These are phyloP conservation scores for Cataglyphis cursor DNA, from an alignment of 2,888 invertebrate species.

Conservation along the genomic window DNA sequence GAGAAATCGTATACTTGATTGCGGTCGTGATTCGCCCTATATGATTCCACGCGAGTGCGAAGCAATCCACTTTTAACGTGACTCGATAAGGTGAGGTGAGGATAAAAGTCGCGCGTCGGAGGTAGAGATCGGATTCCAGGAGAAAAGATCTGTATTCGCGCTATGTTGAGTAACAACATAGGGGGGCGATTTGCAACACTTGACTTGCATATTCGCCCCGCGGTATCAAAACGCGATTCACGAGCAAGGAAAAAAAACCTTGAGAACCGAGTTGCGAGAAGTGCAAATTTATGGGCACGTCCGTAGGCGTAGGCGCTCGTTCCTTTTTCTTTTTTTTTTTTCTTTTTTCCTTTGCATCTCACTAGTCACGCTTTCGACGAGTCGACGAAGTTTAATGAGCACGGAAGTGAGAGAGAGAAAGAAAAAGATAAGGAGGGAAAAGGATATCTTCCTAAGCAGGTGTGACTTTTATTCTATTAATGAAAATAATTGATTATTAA, in stretches of 20 bases:
- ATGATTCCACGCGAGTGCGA: constrained; percentile 24
- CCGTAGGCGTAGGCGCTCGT: constrained; percentile 41
- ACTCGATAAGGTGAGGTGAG: constrained; percentile 14
- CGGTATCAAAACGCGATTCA: constrained; percentile 47
- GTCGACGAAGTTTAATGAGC: constrained; percentile 35
- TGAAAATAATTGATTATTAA: background rate
- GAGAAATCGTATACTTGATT: constrained; percentile 27
- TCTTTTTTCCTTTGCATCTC: constrained; percentile 20
- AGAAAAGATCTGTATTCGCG: constrained; percentile 39
- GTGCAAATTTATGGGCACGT: constrained; percentile 38
- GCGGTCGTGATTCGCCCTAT: background rate
- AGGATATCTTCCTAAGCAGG: background rate
- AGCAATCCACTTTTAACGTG: constrained; percentile 20
- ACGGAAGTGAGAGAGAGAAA: constrained; percentile 30
- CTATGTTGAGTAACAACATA: constrained; percentile 13
- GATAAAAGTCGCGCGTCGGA: constrained; percentile 33
- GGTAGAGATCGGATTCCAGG: constrained; percentile 33
- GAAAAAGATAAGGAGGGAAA: constrained; percentile 18
- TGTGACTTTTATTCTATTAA: background rate
- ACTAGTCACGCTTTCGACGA: constrained; percentile 49
- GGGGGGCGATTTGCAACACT: constrained; percentile 17
- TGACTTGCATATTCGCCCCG: constrained; percentile 50
- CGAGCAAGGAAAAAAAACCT: constrained; percentile 31
- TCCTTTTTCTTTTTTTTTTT: constrained; percentile 17
- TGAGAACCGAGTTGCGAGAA: constrained; percentile 38